These are phyloP conservation scores for Stenoptilia bipunctidactyla DNA, from an alignment of 2,888 invertebrate species.

Conservation along the genomic window DNA sequence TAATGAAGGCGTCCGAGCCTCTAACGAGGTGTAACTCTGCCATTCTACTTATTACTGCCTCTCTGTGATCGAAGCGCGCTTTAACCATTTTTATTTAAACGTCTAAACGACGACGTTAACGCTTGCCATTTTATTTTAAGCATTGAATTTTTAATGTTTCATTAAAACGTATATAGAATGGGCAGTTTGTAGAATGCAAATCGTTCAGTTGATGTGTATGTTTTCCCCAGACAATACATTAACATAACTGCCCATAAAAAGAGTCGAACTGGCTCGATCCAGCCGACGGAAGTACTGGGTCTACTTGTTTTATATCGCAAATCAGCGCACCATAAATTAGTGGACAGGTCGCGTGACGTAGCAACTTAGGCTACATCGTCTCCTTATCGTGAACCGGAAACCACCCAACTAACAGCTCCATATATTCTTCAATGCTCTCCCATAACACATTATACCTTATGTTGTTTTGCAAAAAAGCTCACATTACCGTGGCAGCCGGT, in stretches of 20 bases:
- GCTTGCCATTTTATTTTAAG: background rate
- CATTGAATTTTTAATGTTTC: background rate
- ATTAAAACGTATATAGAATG: background rate
- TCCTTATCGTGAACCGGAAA: slow-evolving; percentile 64
- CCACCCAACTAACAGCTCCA: slow-evolving; percentile 35
- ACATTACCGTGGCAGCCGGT: slow-evolving; percentile 29
- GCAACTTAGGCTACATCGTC: slow-evolving; percentile 55
- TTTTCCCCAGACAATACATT: slow-evolving; percentile 43
- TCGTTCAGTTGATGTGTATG: slow-evolving; percentile 18
- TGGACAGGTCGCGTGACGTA: slow-evolving; percentile 66
- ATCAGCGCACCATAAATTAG: slow-evolving; percentile 68
- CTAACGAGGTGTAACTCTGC: slow-evolving; percentile 51
- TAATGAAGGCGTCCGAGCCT: slow-evolving; percentile 45
- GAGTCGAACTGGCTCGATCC: slow-evolving; percentile 17
- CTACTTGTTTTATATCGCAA: slow-evolving; percentile 48
- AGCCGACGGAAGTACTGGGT: slow-evolving; percentile 33
- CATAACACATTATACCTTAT: slow-evolving; percentile 35
- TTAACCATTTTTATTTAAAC: background rate
- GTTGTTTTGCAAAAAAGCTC: slow-evolving; percentile 30
- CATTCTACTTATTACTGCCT: slow-evolving; percentile 42
- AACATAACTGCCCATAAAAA: slow-evolving; percentile 46
- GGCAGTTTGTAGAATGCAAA: background rate
- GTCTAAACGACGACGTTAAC: slow-evolving; percentile 13
- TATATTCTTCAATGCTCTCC: slow-evolving; percentile 17
- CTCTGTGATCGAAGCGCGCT: slow-evolving; percentile 37